Conservation (phyloP, 2,888 invertebrate genomes). For the Agrotis segetum region DNA sequence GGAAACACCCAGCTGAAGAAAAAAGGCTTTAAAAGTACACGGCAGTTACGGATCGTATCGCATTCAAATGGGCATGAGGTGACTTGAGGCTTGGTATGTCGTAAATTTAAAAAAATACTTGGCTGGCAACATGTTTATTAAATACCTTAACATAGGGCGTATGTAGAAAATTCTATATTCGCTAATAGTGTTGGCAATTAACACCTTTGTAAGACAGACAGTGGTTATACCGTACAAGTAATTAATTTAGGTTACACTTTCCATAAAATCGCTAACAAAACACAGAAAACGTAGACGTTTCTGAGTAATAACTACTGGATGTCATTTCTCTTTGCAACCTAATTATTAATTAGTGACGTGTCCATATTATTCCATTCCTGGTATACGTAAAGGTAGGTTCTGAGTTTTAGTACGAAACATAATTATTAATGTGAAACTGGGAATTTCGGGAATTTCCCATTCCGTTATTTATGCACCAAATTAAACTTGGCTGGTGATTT, state of each 20-base stretch:
- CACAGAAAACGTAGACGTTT: neutral
- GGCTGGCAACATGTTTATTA: neutral
- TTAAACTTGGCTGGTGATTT: conserved; percentile 9
- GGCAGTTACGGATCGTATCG: neutral
- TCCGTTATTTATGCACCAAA: conserved; percentile 25
- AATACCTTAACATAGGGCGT: neutral
- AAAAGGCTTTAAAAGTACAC: neutral
- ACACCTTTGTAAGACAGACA: too few species aligned
- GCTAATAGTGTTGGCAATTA: neutral
- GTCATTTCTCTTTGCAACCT: too few species aligned
- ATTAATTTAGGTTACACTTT: too few species aligned
- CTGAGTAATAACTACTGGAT: neutral
- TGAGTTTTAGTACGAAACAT: neutral
- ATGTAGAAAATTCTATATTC: neutral
- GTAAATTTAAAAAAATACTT: neutral
- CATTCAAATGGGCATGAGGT: conserved; percentile 2
- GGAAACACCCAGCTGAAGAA: conserved; percentile 18
- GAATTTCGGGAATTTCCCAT: conserved; percentile 33
- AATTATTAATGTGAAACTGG: neutral
- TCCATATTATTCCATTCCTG: neutral
- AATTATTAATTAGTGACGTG: neutral
- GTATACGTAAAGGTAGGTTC: neutral
- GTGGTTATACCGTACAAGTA: too few species aligned
- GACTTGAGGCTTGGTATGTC: neutral
- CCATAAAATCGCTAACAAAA: neutral